Evolutionary conservation across 2,113 vertebrate species (phyloP), one percentile per base, ranked within the genome.

Genomic region (Taurulus bubalis): DNA sequence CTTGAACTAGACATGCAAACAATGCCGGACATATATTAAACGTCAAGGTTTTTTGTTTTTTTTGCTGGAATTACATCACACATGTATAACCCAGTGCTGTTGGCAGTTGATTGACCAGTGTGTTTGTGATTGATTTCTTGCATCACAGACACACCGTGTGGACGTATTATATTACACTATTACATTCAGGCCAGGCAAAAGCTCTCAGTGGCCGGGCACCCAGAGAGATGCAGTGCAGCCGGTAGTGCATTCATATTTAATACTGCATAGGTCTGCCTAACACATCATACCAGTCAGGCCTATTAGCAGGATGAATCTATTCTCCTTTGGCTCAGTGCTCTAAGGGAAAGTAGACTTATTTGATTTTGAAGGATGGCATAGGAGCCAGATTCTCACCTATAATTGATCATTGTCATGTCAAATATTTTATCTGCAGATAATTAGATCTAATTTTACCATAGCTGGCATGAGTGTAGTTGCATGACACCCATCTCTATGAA

Each of bases 381-480:
- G 67, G 80, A 71, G 77, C 75, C 47, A 73, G 74, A 90, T 62
- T 79, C 84, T 86, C 69, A 93, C 90, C 88, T 93, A 87, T 80
- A 89, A 92, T 92, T 83, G 83, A 93, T 94, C 87, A 92, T 84
- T 90, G 89, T 93, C 93, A 90, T 71, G 82, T 91, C 80, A 85
- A 65, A 89, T 85, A 75, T 89, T 92, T 84, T 82, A 88, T 85
- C 83, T 80, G 84, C 20, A 67, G 71, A 85, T 94, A 90, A 91
- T 92, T 86, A 90, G 80, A 80, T 92, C 92, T 93, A 93, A 93
- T 90, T 93, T 93, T 93, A 91, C 69, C 92, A 77, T 58, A 72
- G 80, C 81, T 86, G 88, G 68, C 86, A 87, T 71, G 77, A 89
- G 90, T 90, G 82, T 80, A 85, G 86, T 83, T 80, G 75, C 51